A percentile compares a stretch with the other conserved stretches of the same genome.
Conservation (phyloP, 1,140 invertebrate species). For the Pectinophora gossypiella region DNA sequence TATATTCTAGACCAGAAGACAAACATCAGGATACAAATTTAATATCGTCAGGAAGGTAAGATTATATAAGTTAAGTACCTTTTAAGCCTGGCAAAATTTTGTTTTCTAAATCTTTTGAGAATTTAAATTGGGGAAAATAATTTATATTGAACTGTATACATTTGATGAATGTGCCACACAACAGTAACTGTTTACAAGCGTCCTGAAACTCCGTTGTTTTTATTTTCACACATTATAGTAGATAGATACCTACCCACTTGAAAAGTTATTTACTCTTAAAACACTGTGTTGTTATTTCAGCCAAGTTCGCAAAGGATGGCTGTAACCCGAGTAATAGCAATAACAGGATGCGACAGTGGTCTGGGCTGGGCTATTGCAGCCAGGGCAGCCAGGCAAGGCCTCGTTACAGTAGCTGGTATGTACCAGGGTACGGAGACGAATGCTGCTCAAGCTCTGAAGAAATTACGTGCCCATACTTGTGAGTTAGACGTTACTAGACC, state of each 20-base stretch:
- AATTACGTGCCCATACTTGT: constrained; percentile 57
- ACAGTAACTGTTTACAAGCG: too few relatives aligned
- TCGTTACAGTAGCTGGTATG: constrained; percentile 83
- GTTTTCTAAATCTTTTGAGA: too few relatives aligned
- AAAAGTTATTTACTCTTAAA: background rate
- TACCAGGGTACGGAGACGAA: constrained; percentile 73
- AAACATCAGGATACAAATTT: too few relatives aligned
- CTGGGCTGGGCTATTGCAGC: constrained; percentile 85
- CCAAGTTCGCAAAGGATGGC: constrained; percentile 23
- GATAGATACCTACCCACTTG: background rate
- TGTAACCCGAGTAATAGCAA: constrained; percentile 76
- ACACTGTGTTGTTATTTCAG: background rate
- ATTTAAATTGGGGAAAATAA: too few relatives aligned
- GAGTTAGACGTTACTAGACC: constrained; percentile 82
- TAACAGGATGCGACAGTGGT: constrained; percentile 90
- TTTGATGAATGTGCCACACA: too few relatives aligned
- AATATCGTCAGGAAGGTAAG: too few relatives aligned
- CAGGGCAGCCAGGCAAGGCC: constrained; percentile 77
- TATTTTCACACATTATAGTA: background rate
- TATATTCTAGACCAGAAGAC: too few relatives aligned
- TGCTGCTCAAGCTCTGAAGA: constrained; percentile 42
- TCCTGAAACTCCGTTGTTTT: background rate
- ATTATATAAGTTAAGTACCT: too few relatives aligned
- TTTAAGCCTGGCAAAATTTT: too few relatives aligned
- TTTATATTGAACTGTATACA: too few relatives aligned